These are phyloP conservation scores for Oreocharis arfaki DNA, from an alignment of 2,113 vertebrate genomes.

Conservation along the genomic window DNA sequence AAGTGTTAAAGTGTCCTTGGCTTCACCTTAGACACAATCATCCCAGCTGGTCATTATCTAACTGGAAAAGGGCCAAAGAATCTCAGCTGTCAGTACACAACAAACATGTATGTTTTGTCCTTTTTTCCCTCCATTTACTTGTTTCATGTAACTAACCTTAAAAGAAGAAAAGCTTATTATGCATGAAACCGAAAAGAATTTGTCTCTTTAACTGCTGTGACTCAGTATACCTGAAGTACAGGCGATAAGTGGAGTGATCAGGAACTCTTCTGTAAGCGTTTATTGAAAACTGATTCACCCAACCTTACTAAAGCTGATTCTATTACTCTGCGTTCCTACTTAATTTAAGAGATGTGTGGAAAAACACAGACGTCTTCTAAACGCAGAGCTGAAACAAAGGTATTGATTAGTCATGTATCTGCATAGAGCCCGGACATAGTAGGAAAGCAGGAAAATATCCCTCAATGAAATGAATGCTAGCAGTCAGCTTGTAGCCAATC, in stretches of 20 bases:
- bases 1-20: conserved; percentile 64
- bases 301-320: neutral
- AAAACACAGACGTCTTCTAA: neutral
- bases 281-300: neutral
- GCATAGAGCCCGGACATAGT: neutral
- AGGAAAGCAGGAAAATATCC: neutral
- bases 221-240: neutral
- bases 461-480: neutral
- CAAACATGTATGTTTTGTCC: conserved; percentile 25
- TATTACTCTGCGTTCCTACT: neutral
- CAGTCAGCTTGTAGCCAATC: neutral
- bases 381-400: neutral
- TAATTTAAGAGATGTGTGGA: neutral
- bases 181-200: neutral
- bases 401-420: neutral
- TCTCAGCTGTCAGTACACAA: conserved; percentile 41
- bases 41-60: conserved; percentile 70
- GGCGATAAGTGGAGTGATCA: neutral
- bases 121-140: neutral
- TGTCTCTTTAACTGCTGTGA: neutral
- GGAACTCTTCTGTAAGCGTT: neutral
- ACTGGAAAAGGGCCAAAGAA: conserved; percentile 51
- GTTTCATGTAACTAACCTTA: neutral
- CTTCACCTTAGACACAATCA: conserved; percentile 65
- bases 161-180: neutral